These are phyloP conservation scores for Clinocottus analis DNA, from an alignment of 2,113 vertebrate species.

Conservation along the genomic window DNA sequence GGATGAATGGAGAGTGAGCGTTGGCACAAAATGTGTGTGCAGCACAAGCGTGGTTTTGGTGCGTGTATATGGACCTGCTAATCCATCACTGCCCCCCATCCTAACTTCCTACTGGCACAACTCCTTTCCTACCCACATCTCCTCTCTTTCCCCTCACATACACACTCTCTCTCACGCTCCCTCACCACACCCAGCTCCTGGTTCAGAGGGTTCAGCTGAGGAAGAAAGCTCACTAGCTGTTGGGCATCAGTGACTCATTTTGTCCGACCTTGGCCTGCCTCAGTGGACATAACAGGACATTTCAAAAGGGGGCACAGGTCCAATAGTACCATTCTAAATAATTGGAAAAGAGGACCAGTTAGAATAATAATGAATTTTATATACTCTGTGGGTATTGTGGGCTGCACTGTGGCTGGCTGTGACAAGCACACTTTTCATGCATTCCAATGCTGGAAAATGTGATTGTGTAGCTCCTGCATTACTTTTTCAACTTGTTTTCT, in stretches of 20 bases:
- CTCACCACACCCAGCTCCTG: conserved; percentile 62
- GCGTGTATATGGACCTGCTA: conserved; percentile 45
- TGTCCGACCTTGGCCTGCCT: conserved; percentile 62
- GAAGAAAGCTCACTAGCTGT: conserved; percentile 59
- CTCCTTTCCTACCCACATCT: conserved; percentile 56
- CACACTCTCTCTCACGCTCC: conserved; percentile 28
- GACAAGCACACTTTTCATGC: conserved; percentile 15
- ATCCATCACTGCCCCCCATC: conserved; percentile 60
- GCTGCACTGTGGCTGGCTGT: conserved; percentile 41
- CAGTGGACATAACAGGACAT: conserved; percentile 60
- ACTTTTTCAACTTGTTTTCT: conserved; percentile 17
- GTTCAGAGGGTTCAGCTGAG: conserved; percentile 75
- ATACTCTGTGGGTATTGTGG: conserved; percentile 62
- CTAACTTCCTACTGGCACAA: conserved; percentile 71
- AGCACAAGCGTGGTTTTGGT: conserved; percentile 25
- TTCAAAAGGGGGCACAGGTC: conserved; percentile 58
- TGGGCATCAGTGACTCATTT: conserved; percentile 76
- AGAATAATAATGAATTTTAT: conserved; percentile 64
- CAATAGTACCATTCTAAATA: conserved; percentile 59
- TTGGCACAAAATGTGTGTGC: conserved; percentile 26
- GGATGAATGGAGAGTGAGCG: conserved; percentile 35
- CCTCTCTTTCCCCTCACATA: conserved; percentile 26
- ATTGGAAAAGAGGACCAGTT: conserved; percentile 46
- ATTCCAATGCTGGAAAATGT: conserved; percentile 30
- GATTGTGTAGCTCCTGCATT: conserved; percentile 8